A percentile compares a stretch with the other conserved stretches of the same genome.
Evolutionary conservation across 2,113 vertebrate genomes (phyloP).

Genomic region (Neopipo cinnamomea): DNA sequence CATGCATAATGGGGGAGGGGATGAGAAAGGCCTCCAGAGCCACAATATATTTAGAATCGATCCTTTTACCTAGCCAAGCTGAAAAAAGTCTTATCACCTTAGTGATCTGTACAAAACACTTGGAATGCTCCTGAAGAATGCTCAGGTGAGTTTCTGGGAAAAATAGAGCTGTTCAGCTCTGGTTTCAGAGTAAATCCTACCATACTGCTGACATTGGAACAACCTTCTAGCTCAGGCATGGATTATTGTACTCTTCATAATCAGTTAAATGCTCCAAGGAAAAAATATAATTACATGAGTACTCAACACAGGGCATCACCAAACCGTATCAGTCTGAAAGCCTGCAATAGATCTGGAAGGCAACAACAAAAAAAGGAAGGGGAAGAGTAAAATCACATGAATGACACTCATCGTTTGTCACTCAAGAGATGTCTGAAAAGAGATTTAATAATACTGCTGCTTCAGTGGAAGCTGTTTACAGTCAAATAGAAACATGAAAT

Average conservation of each 20-base stretch:
- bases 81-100: not conserved
- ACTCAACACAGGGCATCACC: not conserved
- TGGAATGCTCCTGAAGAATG: not conserved
- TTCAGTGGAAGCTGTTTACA: not conserved
- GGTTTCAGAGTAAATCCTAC: not conserved
- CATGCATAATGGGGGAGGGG: not conserved
- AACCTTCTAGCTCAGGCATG: not conserved
- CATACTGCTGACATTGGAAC: not conserved
- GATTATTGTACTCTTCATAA: not conserved
- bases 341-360: not conserved
- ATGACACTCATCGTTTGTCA: not conserved
- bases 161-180: not conserved
- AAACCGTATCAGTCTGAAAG: not conserved
- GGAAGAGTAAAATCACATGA: not conserved
- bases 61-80: constrained; percentile 4
- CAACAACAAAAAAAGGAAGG: not conserved
- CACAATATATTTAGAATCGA: constrained; percentile 30
- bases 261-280: not conserved
- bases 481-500: not conserved
- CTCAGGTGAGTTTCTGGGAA: not conserved
- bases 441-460: not conserved
- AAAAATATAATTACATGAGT: not conserved
- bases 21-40: not conserved
- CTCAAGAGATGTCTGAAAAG: not conserved
- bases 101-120: not conserved